These are phyloP conservation scores for Pyrrhosoma nymphula DNA, from an alignment of 2,888 invertebrate species.

Conservation along the genomic window DNA sequence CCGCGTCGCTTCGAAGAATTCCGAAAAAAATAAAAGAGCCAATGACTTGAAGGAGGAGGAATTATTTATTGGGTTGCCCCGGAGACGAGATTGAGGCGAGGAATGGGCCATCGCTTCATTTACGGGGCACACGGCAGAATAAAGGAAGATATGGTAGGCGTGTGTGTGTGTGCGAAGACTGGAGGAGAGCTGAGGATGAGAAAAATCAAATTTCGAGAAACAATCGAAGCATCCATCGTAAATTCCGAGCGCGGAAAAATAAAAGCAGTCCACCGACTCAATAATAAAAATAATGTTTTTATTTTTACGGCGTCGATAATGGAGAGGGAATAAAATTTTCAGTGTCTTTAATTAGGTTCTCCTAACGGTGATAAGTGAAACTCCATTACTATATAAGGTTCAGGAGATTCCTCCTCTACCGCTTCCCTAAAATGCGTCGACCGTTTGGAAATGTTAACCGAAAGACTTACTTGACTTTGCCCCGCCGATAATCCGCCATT, in stretches of 20 bases:
- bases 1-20: neutral
- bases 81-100: neutral
- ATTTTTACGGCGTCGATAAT: neutral
- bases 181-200: neutral
- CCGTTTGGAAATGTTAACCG: neutral
- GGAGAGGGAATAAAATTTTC: neutral
- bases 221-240: conserved; percentile 1
- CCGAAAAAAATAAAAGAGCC: neutral
- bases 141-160: neutral
- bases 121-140: neutral
- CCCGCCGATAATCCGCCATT: neutral
- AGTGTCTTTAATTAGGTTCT: neutral
- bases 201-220: neutral
- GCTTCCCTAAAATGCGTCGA: neutral
- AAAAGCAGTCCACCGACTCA: neutral
- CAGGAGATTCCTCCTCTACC: neutral
- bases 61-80: neutral
- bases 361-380: neutral
- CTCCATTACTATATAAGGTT: neutral
- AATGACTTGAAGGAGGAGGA: neutral
- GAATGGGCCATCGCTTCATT: neutral
- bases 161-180: neutral
- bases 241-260: neutral
- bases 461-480: neutral
- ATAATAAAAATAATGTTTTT: neutral